phyloP scores from a whole-genome alignment of 2,797 vertebrate species.

The Threskiornis aethiopicus region DNA sequence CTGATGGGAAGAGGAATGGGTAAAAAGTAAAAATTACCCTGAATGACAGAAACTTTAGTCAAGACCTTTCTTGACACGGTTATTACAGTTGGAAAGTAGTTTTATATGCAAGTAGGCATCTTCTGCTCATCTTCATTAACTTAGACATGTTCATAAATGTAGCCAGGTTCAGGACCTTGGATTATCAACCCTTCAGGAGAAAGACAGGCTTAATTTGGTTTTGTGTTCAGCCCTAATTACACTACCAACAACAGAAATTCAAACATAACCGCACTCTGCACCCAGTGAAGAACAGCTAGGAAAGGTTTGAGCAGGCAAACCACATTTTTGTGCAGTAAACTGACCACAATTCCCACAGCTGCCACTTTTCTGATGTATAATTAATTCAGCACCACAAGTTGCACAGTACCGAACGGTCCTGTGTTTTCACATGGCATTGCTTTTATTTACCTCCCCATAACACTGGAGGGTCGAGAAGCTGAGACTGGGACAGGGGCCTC shows the following conservation, averaged over 20 bases:
- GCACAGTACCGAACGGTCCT: rapidly evolving
- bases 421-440: neutral
- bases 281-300: neutral
- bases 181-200: neutral
- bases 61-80: neutral
- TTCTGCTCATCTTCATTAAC: neutral
- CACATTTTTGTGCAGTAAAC: neutral
- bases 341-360: rapidly evolving
- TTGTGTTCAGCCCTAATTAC: neutral
- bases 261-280: rapidly evolving
- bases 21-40: neutral
- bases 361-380: neutral
- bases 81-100: neutral
- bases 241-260: neutral
- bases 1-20: neutral
- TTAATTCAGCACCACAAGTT: neutral
- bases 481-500: neutral
- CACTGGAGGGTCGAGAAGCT: neutral
- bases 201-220: neutral
- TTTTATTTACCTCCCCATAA: neutral
- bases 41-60: neutral
- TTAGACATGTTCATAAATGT: neutral
- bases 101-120: neutral
- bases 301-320: neutral
- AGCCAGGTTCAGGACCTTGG: neutral